Base-by-base conservation (phyloP, 2,797 vertebrate genomes). In the Pipistrellus kuhlii region DNA sequence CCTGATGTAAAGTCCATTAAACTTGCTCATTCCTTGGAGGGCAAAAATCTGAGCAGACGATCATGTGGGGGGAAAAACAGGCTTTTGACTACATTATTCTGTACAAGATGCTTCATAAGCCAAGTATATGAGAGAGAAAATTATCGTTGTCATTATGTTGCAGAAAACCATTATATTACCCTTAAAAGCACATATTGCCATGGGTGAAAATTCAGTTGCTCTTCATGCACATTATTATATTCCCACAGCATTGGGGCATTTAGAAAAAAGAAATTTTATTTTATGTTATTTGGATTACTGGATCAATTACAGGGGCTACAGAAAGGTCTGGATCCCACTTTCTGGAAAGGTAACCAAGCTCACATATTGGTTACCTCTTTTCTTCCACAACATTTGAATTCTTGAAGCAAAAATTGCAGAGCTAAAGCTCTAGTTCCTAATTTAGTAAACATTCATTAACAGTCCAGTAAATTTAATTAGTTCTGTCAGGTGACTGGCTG, bases 401-500 rank as follows among this genome's bases (percentile, higher is more conserved):
- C 48, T 44, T 73, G 66, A 76, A 82, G 95, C 48, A 81, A 76
- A 48, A 87, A 38, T 72, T 77, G 72, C 25, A 66, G 84, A 64
- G 6, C 21, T 64, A 76, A 64, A 82, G n/a, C 73, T 51, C 64
- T 23, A 46, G 35, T n/a, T 75, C 44, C 55, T 32, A 68, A 91
- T 82, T 87, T 64, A 48, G 83, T 59, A 92, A 93, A 81, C 66
- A 87, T 68, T 77, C 59, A 93, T 93, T 93, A 95, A 76, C 55
- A 69, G 75, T 48, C 55, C 27, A 23, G 71, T 75, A 83, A 77
- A 69, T 76, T 90, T 73, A 94, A 76, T 94, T 84, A 89, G 59
- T 30, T 91, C 38, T 94, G 75, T 96, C 95, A 92, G 66, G 88
- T 95, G 95, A 95, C n/a, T 73, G 72, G 85, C 88, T 96, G 94